Percentiles rank a stretch among this genome's conserved stretches.
phyloP scores from a whole-genome alignment of 2,888 invertebrate genomes.

The Tachystola acroxantha region DNA sequence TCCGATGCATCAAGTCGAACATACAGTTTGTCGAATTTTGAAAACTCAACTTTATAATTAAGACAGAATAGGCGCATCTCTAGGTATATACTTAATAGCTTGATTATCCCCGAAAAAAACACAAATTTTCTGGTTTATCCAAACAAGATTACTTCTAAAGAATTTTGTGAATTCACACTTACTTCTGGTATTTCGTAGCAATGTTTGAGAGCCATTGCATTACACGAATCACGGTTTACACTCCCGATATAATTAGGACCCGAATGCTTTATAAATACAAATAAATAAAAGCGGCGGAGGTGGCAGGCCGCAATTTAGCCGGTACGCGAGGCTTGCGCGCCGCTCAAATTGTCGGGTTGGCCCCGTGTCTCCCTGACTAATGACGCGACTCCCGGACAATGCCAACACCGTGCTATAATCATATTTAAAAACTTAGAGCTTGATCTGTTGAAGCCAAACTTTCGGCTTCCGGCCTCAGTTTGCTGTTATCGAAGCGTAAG shows the following conservation, averaged over 20 bases:
- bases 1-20: no score
- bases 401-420: slow-evolving; percentile 47
- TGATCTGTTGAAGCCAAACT: slow-evolving; percentile 17
- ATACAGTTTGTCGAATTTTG: no score
- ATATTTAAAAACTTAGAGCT: slow-evolving; percentile 48
- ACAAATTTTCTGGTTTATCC: no score
- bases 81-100: no score
- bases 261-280: slow-evolving; percentile 70
- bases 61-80: no score
- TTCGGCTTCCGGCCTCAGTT: slow-evolving; percentile 2
- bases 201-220: not conserved
- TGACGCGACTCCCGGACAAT: slow-evolving; percentile 57
- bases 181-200: not conserved
- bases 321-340: slow-evolving; percentile 37
- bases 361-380: slow-evolving; percentile 66
- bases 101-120: no score
- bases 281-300: slow-evolving; percentile 70
- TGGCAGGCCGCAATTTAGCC: slow-evolving; percentile 71
- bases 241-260: slow-evolving; percentile 66
- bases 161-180: no score
- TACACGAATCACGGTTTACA: slow-evolving; percentile 54
- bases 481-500: no score
- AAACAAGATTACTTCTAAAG: no score
- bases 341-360: slow-evolving; percentile 66
- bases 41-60: no score